A percentile compares a stretch with the other conserved stretches of the same genome.
These are phyloP conservation scores for Danio tinwini DNA, from an alignment of 2,797 vertebrate genomes.

Conservation along the genomic window DNA sequence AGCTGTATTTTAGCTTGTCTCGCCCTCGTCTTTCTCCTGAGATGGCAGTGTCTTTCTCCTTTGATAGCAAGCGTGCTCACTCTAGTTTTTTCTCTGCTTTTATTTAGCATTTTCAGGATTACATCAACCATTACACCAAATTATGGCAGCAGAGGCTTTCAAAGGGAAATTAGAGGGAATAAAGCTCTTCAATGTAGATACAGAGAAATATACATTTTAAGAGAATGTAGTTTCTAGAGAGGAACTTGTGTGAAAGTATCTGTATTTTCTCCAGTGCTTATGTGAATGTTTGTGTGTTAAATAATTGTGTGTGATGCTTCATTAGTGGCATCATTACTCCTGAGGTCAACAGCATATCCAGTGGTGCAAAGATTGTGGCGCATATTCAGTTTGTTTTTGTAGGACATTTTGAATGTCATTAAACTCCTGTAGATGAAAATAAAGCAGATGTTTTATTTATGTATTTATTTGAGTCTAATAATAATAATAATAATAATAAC, in stretches of 20 bases:
- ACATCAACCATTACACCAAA: conserved; percentile 37
- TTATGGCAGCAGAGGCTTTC: conserved; percentile 20
- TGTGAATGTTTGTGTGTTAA: neutral
- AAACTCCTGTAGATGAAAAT: neutral
- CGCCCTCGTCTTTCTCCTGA: conserved; percentile 12
- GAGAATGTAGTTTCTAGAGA: conserved; percentile 21
- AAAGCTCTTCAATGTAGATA: conserved; percentile 17
- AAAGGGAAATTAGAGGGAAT: conserved; percentile 29
- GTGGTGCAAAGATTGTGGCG: neutral
- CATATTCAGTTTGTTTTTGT: neutral
- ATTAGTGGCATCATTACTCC: conserved; percentile 31
- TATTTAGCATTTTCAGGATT: conserved; percentile 41
- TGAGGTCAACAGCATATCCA: conserved; percentile 26
- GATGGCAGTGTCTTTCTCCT: conserved; percentile 43
- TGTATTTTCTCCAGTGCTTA: neutral
- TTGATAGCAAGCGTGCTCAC: conserved; percentile 11
- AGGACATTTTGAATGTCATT: neutral
- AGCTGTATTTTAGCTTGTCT: conserved; percentile 41
- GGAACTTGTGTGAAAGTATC: conserved; percentile 17
- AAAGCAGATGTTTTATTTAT: neutral
- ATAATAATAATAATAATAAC: too few species aligned
- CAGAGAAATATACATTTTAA: neutral
- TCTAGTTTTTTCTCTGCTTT: conserved; percentile 29
- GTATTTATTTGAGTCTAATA: too few species aligned
- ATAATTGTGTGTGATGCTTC: conserved; percentile 25